Base-by-base conservation (phyloP, 2,888 invertebrate genomes). In the Oscheius myriophilus region DNA sequence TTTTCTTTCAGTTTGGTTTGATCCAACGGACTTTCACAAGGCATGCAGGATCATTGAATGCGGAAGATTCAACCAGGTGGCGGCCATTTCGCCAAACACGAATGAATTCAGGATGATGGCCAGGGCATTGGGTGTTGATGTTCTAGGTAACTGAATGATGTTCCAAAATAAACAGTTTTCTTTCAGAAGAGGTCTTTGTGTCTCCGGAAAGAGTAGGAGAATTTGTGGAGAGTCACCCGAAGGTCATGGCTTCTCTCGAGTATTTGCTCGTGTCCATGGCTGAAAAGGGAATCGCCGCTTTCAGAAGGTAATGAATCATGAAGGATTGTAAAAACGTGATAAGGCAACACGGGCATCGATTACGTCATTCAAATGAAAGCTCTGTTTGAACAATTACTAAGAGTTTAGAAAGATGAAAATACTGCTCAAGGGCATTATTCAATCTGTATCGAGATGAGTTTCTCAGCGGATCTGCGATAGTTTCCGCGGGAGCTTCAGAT, bases 1-100 rank as follows among this genome's bases (percentile, higher is more conserved):
- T n/a, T 58, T 63, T 63, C 9, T 73, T 85, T 46, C 81, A 88
- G 88, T 89, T 9, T 89, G 87, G 87, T 88, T 87, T 77, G 89
- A 89, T 58, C 88, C 89, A 0, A 87, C 89, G 4, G 88, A 89
- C 71, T 69, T 86, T 3, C 72, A 83, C 52, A 88, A 88, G 70
- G 87, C 87, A 9, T 46, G 65, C 1, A 88, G 87, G 67, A 83
- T 87, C 26, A 86, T 88, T 68, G 72, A 78, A 51, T 80, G 78
- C 1, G 70, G 76, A 3, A 81, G 80, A 14, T 74, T 79, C 68
- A 25, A 58, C 18, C 21, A 55, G 0, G 67, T 75, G 46, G 62
- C 64, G 2, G 54, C 67, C 9, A 57, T 81, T 11, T 59, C 71
- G 16, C 82, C 82, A 39, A 82, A 82, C 53, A 70, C 73, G 16